These are phyloP conservation scores for Archilochus colubris DNA, from an alignment of 2,113 vertebrate species.

Conservation along the genomic window DNA sequence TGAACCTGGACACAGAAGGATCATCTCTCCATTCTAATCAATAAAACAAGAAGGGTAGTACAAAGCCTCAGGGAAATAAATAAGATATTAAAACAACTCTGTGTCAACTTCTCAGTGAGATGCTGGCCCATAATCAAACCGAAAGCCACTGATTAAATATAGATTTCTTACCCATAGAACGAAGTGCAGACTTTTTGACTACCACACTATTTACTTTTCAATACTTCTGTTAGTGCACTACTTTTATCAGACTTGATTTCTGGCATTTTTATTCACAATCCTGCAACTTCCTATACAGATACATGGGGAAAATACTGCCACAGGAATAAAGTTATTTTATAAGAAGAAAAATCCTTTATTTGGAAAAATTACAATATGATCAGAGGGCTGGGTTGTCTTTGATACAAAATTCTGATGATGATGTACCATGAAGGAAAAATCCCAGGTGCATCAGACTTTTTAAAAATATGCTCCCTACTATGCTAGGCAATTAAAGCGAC, in stretches of 20 bases:
- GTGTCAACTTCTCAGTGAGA: not conserved
- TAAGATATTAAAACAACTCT: slow-evolving; percentile 21
- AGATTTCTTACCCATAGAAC: slow-evolving; percentile 19
- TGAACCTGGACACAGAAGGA: not conserved
- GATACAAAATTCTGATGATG: not conserved
- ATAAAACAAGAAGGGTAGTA: not conserved
- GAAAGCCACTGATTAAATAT: slow-evolving; percentile 56
- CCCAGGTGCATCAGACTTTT: not conserved
- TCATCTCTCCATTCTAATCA: not conserved
- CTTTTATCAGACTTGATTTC: not conserved
- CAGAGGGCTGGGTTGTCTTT: not conserved
- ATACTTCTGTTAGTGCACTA: not conserved
- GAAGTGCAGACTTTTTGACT: not conserved
- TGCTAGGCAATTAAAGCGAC: not conserved
- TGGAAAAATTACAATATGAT: not conserved
- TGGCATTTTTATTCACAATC: not conserved
- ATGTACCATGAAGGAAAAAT: not conserved
- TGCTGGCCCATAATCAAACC: not conserved
- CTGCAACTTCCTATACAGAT: not conserved
- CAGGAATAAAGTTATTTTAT: not conserved
- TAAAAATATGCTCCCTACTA: not conserved
- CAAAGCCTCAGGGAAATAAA: slow-evolving; percentile 51
- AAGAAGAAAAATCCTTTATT: not conserved
- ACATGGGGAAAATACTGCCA: not conserved
- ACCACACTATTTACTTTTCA: not conserved